Percentiles rank a stretch among this genome's conserved stretches.
Conservation (phyloP, 2,888 invertebrate species). For the Ditylenchus weischeri region DNA sequence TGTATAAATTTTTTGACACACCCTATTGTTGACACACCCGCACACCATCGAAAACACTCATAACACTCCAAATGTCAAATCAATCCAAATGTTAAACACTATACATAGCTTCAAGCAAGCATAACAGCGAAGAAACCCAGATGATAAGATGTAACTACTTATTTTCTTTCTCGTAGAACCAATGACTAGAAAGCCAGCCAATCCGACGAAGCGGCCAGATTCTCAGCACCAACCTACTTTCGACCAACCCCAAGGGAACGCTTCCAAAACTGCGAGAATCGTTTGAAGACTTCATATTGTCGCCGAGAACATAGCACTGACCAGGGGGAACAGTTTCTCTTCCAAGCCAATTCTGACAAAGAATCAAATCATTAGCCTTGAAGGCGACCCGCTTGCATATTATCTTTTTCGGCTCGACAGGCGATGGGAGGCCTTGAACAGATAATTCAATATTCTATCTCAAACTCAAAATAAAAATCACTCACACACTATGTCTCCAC, state of each 20-base stretch:
- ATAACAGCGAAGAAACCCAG: too few species aligned
- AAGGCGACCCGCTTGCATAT: conserved; percentile 25
- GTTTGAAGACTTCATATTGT: conserved; percentile 43
- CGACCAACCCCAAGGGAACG: conserved; percentile 49
- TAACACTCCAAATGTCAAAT: too few species aligned
- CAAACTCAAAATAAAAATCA: too few species aligned
- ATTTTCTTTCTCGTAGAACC: neutral
- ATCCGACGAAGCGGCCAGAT: conserved; percentile 42
- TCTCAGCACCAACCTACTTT: conserved; percentile 42
- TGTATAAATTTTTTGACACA: too few species aligned
- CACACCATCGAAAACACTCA: too few species aligned
- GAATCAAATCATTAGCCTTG: conserved; percentile 22
- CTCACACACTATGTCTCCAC: conserved; percentile 51
- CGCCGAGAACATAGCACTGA: conserved; percentile 49
- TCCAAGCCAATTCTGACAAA: conserved; percentile 31
- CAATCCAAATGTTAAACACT: too few species aligned
- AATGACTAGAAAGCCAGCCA: conserved; percentile 5
- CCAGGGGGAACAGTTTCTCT: conserved; percentile 40
- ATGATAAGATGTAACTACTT: too few species aligned
- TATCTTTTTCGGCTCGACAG: too few species aligned
- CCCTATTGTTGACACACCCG: too few species aligned
- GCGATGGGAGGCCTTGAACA: neutral
- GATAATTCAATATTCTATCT: too few species aligned
- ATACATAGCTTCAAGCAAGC: too few species aligned
- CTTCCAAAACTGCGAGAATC: conserved; percentile 54